Evolutionary conservation across 2,888 invertebrate genomes (phyloP), one percentile per base, ranked within the genome.

Genomic region (Gryllus longicercus): DNA sequence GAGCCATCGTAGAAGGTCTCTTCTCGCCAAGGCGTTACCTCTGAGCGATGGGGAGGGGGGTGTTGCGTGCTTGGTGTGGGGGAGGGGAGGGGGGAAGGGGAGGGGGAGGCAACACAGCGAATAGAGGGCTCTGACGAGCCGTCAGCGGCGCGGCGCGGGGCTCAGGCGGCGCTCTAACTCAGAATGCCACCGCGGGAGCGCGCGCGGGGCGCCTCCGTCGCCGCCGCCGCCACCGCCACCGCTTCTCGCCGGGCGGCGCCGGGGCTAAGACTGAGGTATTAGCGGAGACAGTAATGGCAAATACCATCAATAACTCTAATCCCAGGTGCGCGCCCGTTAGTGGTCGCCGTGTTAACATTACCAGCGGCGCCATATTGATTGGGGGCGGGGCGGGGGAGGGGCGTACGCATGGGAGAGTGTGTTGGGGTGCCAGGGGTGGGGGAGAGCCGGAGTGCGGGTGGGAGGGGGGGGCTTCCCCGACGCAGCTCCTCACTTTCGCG

Each of bases 281-380:
- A 63, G 63, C 63, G n/a, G 63, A 63, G 63, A 63, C 63, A 63
- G 63, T 63, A 63, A 63, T 63, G 63, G 63, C 63, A 14, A 63
- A 63, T 63, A 63, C 63, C 63, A 63, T 63, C 63, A 63, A n/a
- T n/a, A 63, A 63, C 63, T 63, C 16, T 63, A 63, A 63, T 14
- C 63, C 16, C 63, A 63, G 38, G 38, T n/a, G 38, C 38, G 38
- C 38, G 38, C 8, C 38, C 63, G 63, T 63, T 63, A 63, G 63
- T 63, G 63, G 63, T 14, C 63, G n/a, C 63, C n/a, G n/a, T n/a
- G 63, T 63, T 63, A n/a, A 63, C 63, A 63, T 63, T 63, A 63
- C 16, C 8, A 16, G 16, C 63, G 63, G 3, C n/a, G 38, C 38
- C 38, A 38, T 63, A 21, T 21, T 21, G 21, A 63, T 63, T 63